phyloP scores from a whole-genome alignment of 2,888 invertebrate species.

The Rhopalosiphum nymphaeae region DNA sequence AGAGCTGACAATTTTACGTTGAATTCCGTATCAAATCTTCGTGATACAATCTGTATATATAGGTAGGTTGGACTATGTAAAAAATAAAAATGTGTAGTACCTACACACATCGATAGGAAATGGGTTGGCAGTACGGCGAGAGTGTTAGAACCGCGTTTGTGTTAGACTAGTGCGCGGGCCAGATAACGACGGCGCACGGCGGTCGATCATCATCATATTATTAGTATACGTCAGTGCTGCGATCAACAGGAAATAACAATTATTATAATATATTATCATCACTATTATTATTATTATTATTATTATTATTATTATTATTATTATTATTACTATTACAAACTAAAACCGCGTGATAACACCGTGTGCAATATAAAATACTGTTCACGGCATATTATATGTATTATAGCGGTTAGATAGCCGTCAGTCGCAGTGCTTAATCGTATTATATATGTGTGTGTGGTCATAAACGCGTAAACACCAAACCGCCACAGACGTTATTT shows the following conservation, averaged over 20 bases:
- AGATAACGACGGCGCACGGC: background rate
- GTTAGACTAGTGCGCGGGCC: background rate
- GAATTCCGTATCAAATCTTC: too few species aligned
- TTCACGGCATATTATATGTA: background rate
- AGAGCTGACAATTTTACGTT: background rate
- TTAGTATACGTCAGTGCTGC: background rate
- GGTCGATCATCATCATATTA: conserved; percentile 4
- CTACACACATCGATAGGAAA: background rate
- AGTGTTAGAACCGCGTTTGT: background rate
- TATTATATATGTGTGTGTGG: background rate
- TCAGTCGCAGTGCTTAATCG: conserved; percentile 8
- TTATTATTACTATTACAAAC: background rate
- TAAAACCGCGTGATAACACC: background rate
- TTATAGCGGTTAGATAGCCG: background rate
- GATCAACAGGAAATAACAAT: conserved; percentile 17
- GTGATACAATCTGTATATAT: background rate
- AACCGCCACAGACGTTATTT: background rate
- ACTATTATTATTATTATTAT: background rate
- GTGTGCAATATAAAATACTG: background rate
- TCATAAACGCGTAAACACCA: background rate
- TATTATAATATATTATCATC: background rate
- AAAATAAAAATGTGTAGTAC: background rate
- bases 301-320: background rate
- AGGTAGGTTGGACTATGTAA: background rate
- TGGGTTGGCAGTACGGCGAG: background rate